Evolutionary conservation across 2,888 invertebrate species (phyloP).

Genomic region (Suillia variegata): DNA sequence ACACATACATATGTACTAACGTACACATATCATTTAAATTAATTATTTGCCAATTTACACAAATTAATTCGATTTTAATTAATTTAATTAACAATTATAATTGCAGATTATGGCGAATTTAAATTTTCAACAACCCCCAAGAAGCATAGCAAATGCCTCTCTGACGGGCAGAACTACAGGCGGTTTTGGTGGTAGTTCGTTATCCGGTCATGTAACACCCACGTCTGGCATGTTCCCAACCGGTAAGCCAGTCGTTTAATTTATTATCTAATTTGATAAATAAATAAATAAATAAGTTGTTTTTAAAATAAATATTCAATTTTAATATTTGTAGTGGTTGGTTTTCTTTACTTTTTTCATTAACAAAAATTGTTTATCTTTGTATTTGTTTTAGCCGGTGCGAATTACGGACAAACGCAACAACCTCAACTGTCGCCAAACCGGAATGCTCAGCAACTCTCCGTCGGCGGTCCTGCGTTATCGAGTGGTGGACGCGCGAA

Average conservation of each 20-base stretch:
- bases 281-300: no score
- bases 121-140: constrained; percentile 87
- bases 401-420: constrained; percentile 63
- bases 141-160: constrained; percentile 83
- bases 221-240: constrained; percentile 70
- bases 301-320: no score
- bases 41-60: no score
- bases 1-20: no score
- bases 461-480: constrained; percentile 66
- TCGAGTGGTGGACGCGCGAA: constrained; percentile 65
- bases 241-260: constrained; percentile 47
- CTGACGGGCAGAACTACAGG: constrained; percentile 70
- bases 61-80: no score
- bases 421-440: constrained; percentile 67
- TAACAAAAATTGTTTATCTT: background rate
- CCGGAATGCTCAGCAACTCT: constrained; percentile 64
- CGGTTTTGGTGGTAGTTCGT: constrained; percentile 70
- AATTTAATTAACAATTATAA: no score
- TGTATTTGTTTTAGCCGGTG: constrained; percentile 47
- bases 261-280: background rate
- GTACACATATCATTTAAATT: no score
- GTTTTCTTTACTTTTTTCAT: background rate
- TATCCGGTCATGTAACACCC: constrained; percentile 79
- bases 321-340: background rate
- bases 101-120: constrained; percentile 89